A percentile compares a stretch with the other conserved stretches of the same genome.
Conservation (phyloP, 2,797 vertebrate genomes). For the Micromesistius poutassou region DNA sequence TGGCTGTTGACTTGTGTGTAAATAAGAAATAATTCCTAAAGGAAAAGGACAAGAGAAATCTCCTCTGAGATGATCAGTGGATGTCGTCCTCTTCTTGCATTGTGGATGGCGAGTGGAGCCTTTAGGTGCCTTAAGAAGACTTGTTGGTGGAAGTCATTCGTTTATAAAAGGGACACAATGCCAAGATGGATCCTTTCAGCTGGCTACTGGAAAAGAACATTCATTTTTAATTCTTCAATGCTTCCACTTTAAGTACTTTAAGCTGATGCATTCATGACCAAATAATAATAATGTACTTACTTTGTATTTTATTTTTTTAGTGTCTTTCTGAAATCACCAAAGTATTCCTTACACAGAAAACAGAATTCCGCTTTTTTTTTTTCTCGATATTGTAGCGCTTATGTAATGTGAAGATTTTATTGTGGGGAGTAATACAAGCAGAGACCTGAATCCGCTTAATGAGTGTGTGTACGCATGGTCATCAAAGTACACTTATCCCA, state of each 20-base stretch:
- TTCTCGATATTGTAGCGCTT: slow-evolving; percentile 50
- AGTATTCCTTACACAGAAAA: slow-evolving; percentile 40
- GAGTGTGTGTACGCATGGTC: slow-evolving; percentile 21
- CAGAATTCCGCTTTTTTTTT: slow-evolving; percentile 18
- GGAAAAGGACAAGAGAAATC: slow-evolving; percentile 56
- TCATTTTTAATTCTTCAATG: slow-evolving; percentile 13
- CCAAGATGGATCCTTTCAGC: slow-evolving; percentile 59
- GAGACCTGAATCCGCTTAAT: slow-evolving; percentile 25
- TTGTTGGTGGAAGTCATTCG: slow-evolving; percentile 53
- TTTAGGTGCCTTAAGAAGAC: slow-evolving; percentile 72
- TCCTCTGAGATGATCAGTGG: slow-evolving; percentile 37
- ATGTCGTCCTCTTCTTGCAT: too few species aligned
- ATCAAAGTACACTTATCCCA: not conserved
- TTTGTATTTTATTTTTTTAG: slow-evolving; percentile 34
- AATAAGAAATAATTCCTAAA: slow-evolving; percentile 54
- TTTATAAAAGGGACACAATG: slow-evolving; percentile 47
- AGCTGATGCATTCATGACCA: not conserved
- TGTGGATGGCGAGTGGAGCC: slow-evolving; percentile 49
- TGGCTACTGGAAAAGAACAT: slow-evolving; percentile 68
- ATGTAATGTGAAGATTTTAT: slow-evolving; percentile 43
- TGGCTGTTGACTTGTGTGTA: slow-evolving; percentile 39
- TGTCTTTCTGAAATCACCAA: slow-evolving; percentile 45
- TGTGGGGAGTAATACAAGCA: slow-evolving; percentile 34
- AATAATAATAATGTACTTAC: slow-evolving; percentile 5
- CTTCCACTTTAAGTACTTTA: not conserved